Conservation (phyloP, 1,140 invertebrate genomes). For the Pentalonia nigronervosa region DNA sequence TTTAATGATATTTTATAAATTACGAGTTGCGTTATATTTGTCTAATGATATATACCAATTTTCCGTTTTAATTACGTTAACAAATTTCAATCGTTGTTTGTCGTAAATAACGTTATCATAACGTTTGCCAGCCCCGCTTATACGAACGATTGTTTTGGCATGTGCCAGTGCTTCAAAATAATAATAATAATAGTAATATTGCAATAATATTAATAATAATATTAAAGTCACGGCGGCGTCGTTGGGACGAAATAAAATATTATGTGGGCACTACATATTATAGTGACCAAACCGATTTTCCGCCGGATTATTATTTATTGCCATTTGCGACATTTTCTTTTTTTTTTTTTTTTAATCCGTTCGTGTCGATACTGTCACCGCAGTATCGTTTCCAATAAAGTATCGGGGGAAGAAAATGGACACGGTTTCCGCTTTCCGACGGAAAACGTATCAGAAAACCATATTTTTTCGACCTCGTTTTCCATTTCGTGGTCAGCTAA, state of each 20-base stretch:
- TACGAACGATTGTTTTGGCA: not conserved
- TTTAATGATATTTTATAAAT: too few relatives aligned
- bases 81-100: too few relatives aligned
- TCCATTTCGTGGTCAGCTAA: not conserved
- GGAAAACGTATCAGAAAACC: not conserved
- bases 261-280: not conserved
- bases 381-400: conserved; percentile 5
- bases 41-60: too few relatives aligned
- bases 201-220: too few relatives aligned
- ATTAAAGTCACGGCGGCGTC: not conserved
- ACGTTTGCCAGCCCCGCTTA: too few relatives aligned
- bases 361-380: not conserved
- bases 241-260: not conserved
- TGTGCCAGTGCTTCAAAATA: not conserved
- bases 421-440: not conserved
- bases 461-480: not conserved
- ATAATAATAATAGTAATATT: not conserved
- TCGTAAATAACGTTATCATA: too few relatives aligned
- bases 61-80: too few relatives aligned
- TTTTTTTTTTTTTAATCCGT: not conserved
- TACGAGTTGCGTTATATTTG: too few relatives aligned
- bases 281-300: not conserved
- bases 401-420: not conserved
- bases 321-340: not conserved
- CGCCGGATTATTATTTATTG: not conserved